phyloP scores from a whole-genome alignment of 1,140 invertebrate genomes.

The Thaumetopoea pityocampa region DNA sequence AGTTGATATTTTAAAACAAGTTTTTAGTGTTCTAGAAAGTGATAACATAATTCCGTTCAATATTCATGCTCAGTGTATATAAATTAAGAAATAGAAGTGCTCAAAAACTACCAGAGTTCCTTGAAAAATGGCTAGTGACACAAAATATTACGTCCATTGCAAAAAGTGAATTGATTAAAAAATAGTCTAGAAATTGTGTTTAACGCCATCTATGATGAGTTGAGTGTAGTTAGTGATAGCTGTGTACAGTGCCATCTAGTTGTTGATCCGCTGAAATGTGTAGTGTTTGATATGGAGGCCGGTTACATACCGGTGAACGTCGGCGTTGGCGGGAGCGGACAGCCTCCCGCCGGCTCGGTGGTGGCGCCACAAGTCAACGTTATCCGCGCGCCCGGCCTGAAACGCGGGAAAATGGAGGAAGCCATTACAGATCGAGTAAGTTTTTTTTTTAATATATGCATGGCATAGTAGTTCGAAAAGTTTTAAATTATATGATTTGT shows the following conservation, averaged over 20 bases:
- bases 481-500: too few species aligned
- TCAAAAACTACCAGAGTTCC: conserved; percentile 50
- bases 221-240: conserved; percentile 11
- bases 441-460: too few species aligned
- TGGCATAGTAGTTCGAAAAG: too few species aligned
- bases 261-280: conserved; percentile 39
- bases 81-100: too few species aligned
- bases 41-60: too few species aligned
- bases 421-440: conserved; percentile 85
- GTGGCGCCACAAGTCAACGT: conserved; percentile 70
- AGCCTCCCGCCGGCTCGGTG: conserved; percentile 32
- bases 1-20: too few species aligned
- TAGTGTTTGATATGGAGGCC: conserved; percentile 60
- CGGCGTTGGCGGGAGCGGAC: conserved; percentile 30
- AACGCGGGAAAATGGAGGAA: conserved; percentile 83
- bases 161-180: conserved; percentile 45
- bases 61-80: too few species aligned
- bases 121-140: conserved; percentile 50
- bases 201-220: conserved; percentile 26
- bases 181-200: conserved; percentile 21
- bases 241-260: conserved; percentile 46
- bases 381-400: conserved; percentile 82
- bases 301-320: conserved; percentile 62
- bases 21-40: too few species aligned
- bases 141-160: conserved; percentile 40